Base-by-base conservation (phyloP, 2,888 invertebrate genomes). In the Brenthis hecate region DNA sequence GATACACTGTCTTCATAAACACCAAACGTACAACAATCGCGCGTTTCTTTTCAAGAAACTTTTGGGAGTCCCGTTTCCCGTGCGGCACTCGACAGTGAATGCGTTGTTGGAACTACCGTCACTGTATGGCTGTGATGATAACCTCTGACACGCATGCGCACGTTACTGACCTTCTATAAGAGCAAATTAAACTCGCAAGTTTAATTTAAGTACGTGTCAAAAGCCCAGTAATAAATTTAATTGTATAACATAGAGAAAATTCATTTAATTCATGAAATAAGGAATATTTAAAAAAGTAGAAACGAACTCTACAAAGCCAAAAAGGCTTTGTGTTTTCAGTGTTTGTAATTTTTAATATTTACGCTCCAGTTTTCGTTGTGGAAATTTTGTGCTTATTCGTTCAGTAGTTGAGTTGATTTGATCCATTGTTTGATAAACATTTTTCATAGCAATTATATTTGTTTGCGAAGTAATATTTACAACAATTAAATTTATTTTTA, bases 131-230 rank as follows among this genome's bases (percentile, higher is more conserved):
- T 77, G 77, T 78, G 76, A 75, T 69, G 61, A 76, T 78, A 76
- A 83, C 83, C 83, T 83, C 76, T 82, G 80, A 80, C 83, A 85
- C 89, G 89, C 89, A 87, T 88, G 88, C 87, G 89, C 84, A 72
- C 68, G 74, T 69, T 71, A 51, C 58, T 74, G 78, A 78, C 76
- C 76, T 68, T 62, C 68, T 69, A 66, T 75, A 74, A 74, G 68
- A 73, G 68, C 61, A 66, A 73, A 75, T 75, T 77, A 76, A 78
- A 74, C 66, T 75, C 66, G 64, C 67, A 74, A 72, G 61, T 71
- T 72, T 73, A 73, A 71, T 73, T 72, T 73, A 73, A 66, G 71
- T 69, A 68, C 50, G 50, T 66, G 48, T 58, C 57, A n/a, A 36
- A 64, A 62, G 55, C 6, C 53, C 48, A 55, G 43, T 63, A 8